Evolutionary conservation across 2,797 vertebrate species (phyloP).

Genomic region (Pangasius mekongensis): DNA sequence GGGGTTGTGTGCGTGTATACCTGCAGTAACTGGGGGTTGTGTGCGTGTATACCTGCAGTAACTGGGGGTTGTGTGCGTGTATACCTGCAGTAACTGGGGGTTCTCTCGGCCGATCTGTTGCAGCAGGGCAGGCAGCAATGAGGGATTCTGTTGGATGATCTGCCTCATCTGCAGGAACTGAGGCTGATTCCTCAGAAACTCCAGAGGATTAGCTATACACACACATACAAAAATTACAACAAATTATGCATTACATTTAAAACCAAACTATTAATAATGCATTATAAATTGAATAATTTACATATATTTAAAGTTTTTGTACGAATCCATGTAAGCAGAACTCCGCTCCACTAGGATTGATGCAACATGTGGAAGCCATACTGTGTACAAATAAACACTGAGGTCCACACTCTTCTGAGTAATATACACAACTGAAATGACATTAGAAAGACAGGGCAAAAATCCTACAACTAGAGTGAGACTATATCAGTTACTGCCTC

Average conservation of each 20-base stretch:
- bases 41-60: not conserved
- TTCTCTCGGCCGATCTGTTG: conserved; percentile 96
- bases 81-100: conserved; percentile 50
- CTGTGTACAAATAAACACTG: not conserved
- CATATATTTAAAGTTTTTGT: not conserved
- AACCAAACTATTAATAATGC: not conserved
- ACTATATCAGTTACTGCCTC: not conserved
- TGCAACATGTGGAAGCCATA: not conserved
- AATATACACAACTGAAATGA: not conserved
- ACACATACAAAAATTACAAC: conserved; percentile 1
- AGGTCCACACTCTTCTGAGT: not conserved
- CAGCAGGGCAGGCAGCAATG: conserved; percentile 89
- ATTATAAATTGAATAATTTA: not conserved
- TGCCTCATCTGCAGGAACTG: conserved; percentile 97
- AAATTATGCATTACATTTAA: not conserved
- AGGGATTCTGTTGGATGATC: conserved; percentile 95
- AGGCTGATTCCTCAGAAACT: conserved; percentile 92
- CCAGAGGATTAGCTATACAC: conserved; percentile 86
- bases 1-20: no score
- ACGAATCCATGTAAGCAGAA: not conserved
- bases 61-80: not conserved
- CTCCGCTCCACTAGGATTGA: not conserved
- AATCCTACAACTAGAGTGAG: not conserved
- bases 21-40: no score
- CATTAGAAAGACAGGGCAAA: not conserved